phyloP scores from a whole-genome alignment of 2,888 invertebrate genomes.

The Polyommatus icarus region DNA sequence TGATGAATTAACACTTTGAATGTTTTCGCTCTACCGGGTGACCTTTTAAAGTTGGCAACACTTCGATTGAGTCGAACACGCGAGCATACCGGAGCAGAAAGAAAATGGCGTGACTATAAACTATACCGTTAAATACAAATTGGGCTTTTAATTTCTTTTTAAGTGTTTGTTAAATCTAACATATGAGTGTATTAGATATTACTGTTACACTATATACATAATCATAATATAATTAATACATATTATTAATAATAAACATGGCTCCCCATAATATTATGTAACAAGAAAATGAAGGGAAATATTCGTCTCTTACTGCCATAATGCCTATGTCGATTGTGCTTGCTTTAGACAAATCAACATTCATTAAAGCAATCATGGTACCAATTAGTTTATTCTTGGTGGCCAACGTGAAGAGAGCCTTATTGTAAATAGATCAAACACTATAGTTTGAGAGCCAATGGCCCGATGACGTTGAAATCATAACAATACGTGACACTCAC shows the following conservation, averaged over 20 bases:
- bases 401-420: background rate
- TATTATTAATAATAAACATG: too few species aligned
- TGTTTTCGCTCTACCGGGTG: conserved; percentile 14
- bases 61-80: conserved; percentile 14
- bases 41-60: conserved; percentile 25
- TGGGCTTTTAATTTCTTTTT: conserved; percentile 7
- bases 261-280: too few species aligned
- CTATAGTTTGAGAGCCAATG: conserved; percentile 49
- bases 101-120: conserved; percentile 20
- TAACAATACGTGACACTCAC: conserved; percentile 53
- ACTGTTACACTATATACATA: too few species aligned
- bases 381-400: background rate
- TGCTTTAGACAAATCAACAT: too few species aligned
- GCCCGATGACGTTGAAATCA: conserved; percentile 52
- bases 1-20: conserved; percentile 20
- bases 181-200: conserved; percentile 31
- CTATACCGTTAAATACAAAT: conserved; percentile 10
- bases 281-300: too few species aligned
- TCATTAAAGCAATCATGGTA: background rate
- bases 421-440: background rate
- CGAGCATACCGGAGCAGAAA: conserved; percentile 17
- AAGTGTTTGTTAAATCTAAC: background rate
- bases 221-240: too few species aligned
- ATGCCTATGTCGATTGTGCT: too few species aligned
- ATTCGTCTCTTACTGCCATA: too few species aligned